Conservation (phyloP, 2,797 vertebrate species). For the Amazona finschi region DNA sequence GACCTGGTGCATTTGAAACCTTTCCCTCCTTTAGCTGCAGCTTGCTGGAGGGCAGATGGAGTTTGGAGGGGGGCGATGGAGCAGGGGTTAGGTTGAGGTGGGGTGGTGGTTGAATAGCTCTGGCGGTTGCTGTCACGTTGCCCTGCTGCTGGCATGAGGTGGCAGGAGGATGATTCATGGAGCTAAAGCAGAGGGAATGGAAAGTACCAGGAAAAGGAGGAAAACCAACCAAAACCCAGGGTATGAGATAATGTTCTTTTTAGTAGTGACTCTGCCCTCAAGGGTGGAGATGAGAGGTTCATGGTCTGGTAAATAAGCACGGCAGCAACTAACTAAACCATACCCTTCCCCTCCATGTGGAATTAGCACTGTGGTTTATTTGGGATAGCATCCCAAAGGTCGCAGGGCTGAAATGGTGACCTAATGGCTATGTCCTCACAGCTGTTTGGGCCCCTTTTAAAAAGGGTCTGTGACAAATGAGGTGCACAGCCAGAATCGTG, state of each 20-base stretch:
- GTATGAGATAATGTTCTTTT: background rate
- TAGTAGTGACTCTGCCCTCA: background rate
- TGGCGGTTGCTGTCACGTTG: background rate
- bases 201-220: background rate
- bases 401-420: accelerated
- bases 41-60: background rate
- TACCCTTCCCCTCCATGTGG: background rate
- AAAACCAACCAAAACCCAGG: background rate
- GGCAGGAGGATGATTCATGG: conserved; percentile 32
- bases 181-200: background rate
- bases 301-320: background rate
- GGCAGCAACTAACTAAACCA: background rate
- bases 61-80: background rate
- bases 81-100: background rate
- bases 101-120: background rate
- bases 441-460: background rate
- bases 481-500: background rate
- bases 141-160: background rate
- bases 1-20: background rate
- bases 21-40: background rate
- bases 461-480: background rate
- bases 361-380: background rate
- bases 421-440: background rate
- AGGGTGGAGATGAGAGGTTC: background rate
- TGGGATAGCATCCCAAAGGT: accelerated